Evolutionary conservation across 1,140 invertebrate genomes (phyloP).

Genomic region (Bombus impatiens): DNA sequence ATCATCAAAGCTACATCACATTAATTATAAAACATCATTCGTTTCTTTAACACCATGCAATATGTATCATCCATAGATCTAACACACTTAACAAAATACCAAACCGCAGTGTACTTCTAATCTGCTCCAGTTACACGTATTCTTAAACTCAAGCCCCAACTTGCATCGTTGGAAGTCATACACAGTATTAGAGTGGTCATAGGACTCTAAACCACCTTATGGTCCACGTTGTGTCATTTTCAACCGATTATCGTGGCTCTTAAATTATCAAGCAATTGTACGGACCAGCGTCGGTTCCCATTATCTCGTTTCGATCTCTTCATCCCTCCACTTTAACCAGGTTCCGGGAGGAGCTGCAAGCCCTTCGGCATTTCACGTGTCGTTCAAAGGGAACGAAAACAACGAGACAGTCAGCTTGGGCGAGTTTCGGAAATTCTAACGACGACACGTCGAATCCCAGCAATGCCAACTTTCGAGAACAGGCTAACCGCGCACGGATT

Average conservation of each 20-base stretch:
- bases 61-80: too few species aligned
- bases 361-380: neutral
- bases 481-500: conserved; percentile 13
- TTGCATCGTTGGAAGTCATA: neutral
- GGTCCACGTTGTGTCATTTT: too few species aligned
- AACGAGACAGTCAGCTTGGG: neutral
- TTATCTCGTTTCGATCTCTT: neutral
- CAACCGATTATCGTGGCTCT: neutral
- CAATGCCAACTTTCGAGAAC: neutral
- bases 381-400: conserved; percentile 2
- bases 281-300: neutral
- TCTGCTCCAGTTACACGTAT: too few species aligned
- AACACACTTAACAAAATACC: too few species aligned
- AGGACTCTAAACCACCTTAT: too few species aligned
- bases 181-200: neutral
- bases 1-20: too few species aligned
- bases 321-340: neutral
- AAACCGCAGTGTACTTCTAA: neutral
- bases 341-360: too few species aligned
- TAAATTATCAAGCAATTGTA: neutral
- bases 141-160: neutral
- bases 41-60: too few species aligned
- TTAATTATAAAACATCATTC: too few species aligned
- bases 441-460: conserved; percentile 26
- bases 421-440: conserved; percentile 4